These are phyloP conservation scores for Oreohelix idahoensis DNA, from an alignment of 1,140 invertebrate genomes.

Conservation along the genomic window DNA sequence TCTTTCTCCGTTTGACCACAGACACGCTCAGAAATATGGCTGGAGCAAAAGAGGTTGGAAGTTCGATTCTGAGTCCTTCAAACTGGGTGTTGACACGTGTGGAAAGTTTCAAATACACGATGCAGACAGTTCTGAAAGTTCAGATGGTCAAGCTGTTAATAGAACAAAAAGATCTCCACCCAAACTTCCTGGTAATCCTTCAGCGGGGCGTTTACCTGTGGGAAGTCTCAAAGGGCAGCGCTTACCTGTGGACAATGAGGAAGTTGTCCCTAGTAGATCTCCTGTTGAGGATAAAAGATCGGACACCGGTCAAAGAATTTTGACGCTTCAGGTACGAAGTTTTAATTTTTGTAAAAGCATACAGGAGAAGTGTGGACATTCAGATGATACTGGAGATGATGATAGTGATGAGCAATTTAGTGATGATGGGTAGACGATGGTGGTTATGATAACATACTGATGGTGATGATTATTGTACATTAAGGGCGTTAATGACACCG, in stretches of 20 bases:
- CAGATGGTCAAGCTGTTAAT: not conserved
- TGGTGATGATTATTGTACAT: too few relatives aligned
- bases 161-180: not conserved
- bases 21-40: not conserved
- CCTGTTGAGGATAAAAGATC: not conserved
- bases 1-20: not conserved
- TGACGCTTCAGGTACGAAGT: too few relatives aligned
- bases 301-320: not conserved
- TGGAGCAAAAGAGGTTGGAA: slow-evolving; percentile 21
- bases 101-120: not conserved
- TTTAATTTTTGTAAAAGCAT: too few relatives aligned
- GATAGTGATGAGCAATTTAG: too few relatives aligned
- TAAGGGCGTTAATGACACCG: too few relatives aligned
- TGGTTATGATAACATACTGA: too few relatives aligned
- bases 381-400: too few relatives aligned
- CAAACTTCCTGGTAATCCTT: not conserved
- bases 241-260: not conserved
- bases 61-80: not conserved
- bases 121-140: not conserved
- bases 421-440: too few relatives aligned
- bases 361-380: too few relatives aligned
- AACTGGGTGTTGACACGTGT: not conserved
- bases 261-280: not conserved
- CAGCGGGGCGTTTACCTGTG: not conserved
- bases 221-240: not conserved